Base-by-base conservation (phyloP, 37 sponge, comb jelly and placozoan species). In the Beroe ovata region DNA sequence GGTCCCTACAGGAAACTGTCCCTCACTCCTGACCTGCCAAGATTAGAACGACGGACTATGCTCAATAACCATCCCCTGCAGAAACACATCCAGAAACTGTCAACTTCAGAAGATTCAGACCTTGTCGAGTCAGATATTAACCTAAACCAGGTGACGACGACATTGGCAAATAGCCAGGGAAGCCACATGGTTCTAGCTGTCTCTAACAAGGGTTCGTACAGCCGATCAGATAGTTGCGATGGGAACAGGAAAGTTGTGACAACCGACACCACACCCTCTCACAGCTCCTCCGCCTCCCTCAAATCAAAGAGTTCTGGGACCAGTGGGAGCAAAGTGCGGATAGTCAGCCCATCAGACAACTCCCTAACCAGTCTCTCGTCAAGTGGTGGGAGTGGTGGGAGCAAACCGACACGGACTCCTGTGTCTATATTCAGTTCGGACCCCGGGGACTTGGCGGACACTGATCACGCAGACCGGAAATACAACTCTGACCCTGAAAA, bases 41-140 rank as follows among this genome's bases (percentile, higher is more conserved):
- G 84, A 40, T 54, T 77, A 18, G 84, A 77, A 42, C 42, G 33
- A 23, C 39, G 84, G 54, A 77, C 84, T 20, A 21, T 35, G 8
- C 84, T 77, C 21, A 77, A 77, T 40, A 77, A 77, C 22, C 54
- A 42, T 54, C 84, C 84, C 41, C 84, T 77, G 8, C 41, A 77
- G 41, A 77, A 42, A 42, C 42, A 77, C 22, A 19, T 25, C 19
- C 42, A 77, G 36, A 77, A 77, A 41, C 28, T 77, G 23, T 77
- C 84, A 1, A 77, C 84, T 1, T 77, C 84, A 42, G 84, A 77
- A 77, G 84, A 77, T 21, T 42, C 54, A 11, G 84, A 77, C 28
- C 54, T 77, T 23, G 20, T 40, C 19, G 54, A 40, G 3, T 62
- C 63, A 16, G 84, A 77, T 25, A 4, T 54, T 23, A 21, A 77